Evolutionary conservation across 2,888 invertebrate genomes (phyloP).

Genomic region (Polydesmus complanatus): DNA sequence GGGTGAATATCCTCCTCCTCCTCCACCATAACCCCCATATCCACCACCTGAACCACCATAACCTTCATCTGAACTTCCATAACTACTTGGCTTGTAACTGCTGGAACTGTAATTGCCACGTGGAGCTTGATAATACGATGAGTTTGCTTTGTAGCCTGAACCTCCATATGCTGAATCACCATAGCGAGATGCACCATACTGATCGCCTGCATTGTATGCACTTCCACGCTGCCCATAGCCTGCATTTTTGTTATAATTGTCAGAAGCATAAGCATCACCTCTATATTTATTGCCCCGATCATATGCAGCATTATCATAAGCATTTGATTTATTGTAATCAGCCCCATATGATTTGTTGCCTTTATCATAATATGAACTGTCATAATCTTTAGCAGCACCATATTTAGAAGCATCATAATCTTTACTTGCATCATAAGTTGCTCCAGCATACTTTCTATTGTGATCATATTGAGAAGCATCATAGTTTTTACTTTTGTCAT

Average conservation of each 20-base stretch:
- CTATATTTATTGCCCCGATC: background rate
- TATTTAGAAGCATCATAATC: background rate
- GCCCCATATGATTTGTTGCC: background rate
- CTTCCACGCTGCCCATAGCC: background rate
- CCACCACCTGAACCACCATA: no score
- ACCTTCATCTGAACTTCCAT: no score
- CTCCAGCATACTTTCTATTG: background rate
- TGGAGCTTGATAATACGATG: background rate
- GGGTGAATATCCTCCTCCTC: no score
- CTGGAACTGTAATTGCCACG: background rate
- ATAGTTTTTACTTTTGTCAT: background rate
- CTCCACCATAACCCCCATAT: no score
- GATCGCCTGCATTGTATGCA: background rate
- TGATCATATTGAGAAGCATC: background rate
- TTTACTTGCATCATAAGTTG: background rate
- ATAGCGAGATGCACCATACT: background rate
- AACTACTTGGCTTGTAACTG: background rate
- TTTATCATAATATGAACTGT: background rate
- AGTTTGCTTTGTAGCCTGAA: background rate
- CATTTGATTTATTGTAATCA: background rate
- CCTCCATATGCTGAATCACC: background rate
- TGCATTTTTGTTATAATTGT: background rate
- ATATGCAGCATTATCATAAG: conserved; percentile 1
- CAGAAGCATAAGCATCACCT: background rate
- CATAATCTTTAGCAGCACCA: background rate